Evolutionary conservation across 2,888 invertebrate genomes (phyloP).

Genomic region (Apamea epomidion): DNA sequence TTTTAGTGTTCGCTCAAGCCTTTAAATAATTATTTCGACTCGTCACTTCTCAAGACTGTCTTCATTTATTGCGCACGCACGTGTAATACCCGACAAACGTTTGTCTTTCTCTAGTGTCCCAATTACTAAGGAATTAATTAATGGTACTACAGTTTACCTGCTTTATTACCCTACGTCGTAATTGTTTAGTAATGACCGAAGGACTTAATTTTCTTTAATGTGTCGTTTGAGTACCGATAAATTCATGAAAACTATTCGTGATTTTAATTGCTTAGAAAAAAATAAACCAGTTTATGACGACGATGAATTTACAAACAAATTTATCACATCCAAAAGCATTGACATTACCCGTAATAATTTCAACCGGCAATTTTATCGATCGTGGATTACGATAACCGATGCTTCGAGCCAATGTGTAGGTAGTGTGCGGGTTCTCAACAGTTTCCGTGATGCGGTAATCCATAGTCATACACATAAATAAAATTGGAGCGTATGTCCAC

Average conservation of each 20-base stretch:
- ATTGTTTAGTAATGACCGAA: conserved; percentile 21
- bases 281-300: background rate
- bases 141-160: conserved; percentile 26
- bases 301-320: background rate
- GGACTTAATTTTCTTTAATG: conserved; percentile 13
- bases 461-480: conserved; percentile 49
- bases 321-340: conserved; percentile 25
- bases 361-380: conserved; percentile 29
- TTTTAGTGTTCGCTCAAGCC: conserved; percentile 85
- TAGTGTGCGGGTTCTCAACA: conserved; percentile 32
- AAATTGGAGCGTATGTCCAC: conserved; percentile 53
- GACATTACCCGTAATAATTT: conserved; percentile 14
- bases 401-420: conserved; percentile 4
- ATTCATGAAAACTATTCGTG: conserved; percentile 19
- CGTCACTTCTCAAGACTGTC: conserved; percentile 76
- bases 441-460: conserved; percentile 48
- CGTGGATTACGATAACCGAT: conserved; percentile 26
- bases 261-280: background rate
- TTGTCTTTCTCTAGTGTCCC: conserved; percentile 48
- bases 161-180: conserved; percentile 20
- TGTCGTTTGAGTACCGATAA: conserved; percentile 24
- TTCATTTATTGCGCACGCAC: conserved; percentile 74
- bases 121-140: conserved; percentile 44
- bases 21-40: conserved; percentile 85
- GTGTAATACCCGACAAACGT: conserved; percentile 56